A percentile compares a stretch with the other conserved stretches of the same genome.
Evolutionary conservation across 2,797 vertebrate genomes (phyloP).

Genomic region (Halcyon smyrnensis): DNA sequence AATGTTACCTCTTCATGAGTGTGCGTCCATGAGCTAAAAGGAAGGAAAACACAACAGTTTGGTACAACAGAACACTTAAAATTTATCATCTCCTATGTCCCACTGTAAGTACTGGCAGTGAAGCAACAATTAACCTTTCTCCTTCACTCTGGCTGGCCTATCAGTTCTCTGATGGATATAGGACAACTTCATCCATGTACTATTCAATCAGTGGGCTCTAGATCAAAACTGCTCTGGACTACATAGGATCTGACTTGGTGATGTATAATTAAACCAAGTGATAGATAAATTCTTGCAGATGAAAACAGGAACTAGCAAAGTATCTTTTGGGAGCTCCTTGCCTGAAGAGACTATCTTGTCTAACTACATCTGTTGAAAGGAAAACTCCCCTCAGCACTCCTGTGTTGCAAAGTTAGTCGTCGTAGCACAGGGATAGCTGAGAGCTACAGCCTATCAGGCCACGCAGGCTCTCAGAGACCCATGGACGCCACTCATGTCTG

Average conservation of each 20-base stretch:
- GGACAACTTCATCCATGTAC: neutral
- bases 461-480: neutral
- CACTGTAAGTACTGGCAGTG: neutral
- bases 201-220: neutral
- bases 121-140: neutral
- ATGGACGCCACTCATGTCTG: neutral
- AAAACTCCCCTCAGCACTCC: neutral
- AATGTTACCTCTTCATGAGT: neutral
- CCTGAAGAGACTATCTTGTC: neutral
- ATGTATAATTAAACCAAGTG: neutral
- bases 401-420: neutral
- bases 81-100: neutral
- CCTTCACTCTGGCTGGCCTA: neutral
- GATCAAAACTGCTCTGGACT: neutral
- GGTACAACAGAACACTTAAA: neutral
- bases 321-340: neutral
- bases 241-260: neutral
- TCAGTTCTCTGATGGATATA: neutral
- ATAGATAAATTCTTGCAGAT: slow-evolving; percentile 21
- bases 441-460: neutral
- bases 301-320: neutral
- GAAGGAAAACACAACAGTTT: neutral
- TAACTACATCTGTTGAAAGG: neutral
- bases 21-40: neutral
- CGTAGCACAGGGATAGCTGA: neutral